phyloP scores from a whole-genome alignment of 2,888 invertebrate genomes.

The Melipona bicolor region DNA sequence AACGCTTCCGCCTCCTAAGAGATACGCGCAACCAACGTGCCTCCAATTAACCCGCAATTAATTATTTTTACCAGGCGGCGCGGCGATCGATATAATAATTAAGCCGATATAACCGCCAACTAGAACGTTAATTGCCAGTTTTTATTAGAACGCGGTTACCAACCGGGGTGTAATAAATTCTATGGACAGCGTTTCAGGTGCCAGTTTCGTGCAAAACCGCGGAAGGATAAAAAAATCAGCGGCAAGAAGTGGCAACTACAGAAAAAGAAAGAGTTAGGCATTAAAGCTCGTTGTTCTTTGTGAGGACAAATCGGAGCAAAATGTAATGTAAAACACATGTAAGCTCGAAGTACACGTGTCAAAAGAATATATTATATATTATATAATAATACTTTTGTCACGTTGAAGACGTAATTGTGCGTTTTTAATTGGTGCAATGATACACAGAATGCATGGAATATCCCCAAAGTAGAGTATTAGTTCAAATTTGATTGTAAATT shows the following conservation, averaged over 20 bases:
- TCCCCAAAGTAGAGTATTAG: no score
- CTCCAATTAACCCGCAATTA: constrained; percentile 34
- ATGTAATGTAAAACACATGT: not conserved
- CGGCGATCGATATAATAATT: constrained; percentile 18
- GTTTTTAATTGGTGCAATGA: no score
- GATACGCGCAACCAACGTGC: not conserved
- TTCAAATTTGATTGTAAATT: no score
- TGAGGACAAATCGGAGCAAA: not conserved
- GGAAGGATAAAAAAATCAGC: not conserved
- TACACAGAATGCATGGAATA: no score
- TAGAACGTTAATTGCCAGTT: constrained; percentile 40
- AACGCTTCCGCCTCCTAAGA: not conserved
- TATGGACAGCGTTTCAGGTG: not conserved
- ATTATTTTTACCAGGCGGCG: constrained; percentile 20
- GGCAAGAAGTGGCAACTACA: no score
- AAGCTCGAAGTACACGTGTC: not conserved
- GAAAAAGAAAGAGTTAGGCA: constrained; percentile 18
- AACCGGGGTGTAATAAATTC: constrained; percentile 21
- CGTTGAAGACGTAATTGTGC: no score
- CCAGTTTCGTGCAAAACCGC: not conserved
- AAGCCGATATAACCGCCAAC: constrained; percentile 16
- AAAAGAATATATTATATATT: not conserved
- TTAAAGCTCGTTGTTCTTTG: constrained; percentile 21
- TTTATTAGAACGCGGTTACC: constrained; percentile 20
- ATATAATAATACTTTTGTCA: no score